Evolutionary conservation across 1,140 invertebrate genomes (phyloP).

Genomic region (Solenopsis invicta): DNA sequence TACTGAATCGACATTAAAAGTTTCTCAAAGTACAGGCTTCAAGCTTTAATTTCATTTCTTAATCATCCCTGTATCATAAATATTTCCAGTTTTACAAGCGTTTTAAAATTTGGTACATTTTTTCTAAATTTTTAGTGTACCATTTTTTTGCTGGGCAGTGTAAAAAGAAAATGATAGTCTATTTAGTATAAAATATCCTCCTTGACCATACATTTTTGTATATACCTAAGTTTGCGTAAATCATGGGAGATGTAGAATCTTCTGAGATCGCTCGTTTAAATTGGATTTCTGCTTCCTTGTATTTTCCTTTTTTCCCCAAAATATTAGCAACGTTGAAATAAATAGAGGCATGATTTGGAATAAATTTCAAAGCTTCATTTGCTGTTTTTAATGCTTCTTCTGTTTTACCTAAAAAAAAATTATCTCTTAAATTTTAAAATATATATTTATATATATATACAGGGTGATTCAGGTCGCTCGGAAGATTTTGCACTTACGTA

Average conservation of each 20-base stretch:
- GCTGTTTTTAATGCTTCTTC: slow-evolving; percentile 91
- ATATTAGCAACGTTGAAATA: slow-evolving; percentile 96
- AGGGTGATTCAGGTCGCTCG: too few species aligned
- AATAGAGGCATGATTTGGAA: slow-evolving; percentile 92
- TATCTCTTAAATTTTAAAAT: slow-evolving; percentile 13
- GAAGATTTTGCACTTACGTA: too few species aligned
- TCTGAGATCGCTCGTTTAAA: slow-evolving; percentile 92
- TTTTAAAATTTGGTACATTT: too few species aligned
- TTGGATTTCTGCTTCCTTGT: slow-evolving; percentile 92
- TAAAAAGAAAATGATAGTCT: neutral
- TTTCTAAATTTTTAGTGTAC: too few species aligned
- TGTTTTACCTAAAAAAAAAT: slow-evolving; percentile 87
- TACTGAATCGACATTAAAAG: too few species aligned
- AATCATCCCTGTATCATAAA: too few species aligned
- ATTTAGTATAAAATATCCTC: neutral
- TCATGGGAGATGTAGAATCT: slow-evolving; percentile 90
- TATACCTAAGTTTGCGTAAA: slow-evolving; percentile 95
- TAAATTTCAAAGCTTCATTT: slow-evolving; percentile 89
- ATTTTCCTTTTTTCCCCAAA: slow-evolving; percentile 93
- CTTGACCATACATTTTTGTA: neutral
- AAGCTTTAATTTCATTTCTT: too few species aligned
- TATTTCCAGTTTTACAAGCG: too few species aligned
- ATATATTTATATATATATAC: too few species aligned
- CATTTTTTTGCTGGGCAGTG: too few species aligned
- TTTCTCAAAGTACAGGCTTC: too few species aligned